These are phyloP conservation scores for Lochmaea crataegi DNA, from an alignment of 2,888 invertebrate genomes.

Conservation along the genomic window DNA sequence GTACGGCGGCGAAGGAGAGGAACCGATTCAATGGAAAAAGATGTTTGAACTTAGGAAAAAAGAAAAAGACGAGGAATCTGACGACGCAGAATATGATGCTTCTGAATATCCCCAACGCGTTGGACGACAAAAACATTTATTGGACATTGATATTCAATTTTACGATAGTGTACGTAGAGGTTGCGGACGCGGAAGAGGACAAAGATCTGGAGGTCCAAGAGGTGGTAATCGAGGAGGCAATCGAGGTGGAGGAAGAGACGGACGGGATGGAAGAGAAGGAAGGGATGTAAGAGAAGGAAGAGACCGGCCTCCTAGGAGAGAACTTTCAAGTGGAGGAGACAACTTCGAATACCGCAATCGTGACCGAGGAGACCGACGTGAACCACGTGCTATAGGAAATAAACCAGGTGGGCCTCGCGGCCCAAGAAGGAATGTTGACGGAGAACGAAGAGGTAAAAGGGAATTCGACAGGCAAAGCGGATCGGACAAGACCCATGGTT, in stretches of 20 bases:
- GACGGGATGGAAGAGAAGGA: conserved; percentile 52
- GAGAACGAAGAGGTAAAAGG: conserved; percentile 80
- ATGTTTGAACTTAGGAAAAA: conserved; percentile 84
- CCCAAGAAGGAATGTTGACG: conserved; percentile 71
- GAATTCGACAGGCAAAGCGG: conserved; percentile 96
- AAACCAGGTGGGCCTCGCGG: conserved; percentile 65
- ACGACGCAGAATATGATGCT: conserved; percentile 74
- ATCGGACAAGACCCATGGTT: conserved; percentile 85
- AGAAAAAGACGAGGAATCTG: conserved; percentile 69
- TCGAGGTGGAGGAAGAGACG: conserved; percentile 57
- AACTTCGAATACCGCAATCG: conserved; percentile 67
- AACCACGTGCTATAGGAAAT: conserved; percentile 61
- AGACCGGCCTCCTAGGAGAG: conserved; percentile 57
- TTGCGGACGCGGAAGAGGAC: conserved; percentile 71
- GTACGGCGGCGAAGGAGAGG: conserved; percentile 94
- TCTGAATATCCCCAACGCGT: conserved; percentile 87
- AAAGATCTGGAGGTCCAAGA: conserved; percentile 65
- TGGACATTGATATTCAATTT: conserved; percentile 90
- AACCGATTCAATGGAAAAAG: conserved; percentile 91
- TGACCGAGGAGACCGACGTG: conserved; percentile 61
- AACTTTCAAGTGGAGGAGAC: conserved; percentile 60
- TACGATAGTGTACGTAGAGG: conserved; percentile 82
- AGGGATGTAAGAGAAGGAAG: conserved; percentile 53
- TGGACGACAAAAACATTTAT: conserved; percentile 85
- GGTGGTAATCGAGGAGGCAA: conserved; percentile 62